Base-by-base conservation (phyloP, 2,888 invertebrate genomes). In the Macrophya alboannulata region DNA sequence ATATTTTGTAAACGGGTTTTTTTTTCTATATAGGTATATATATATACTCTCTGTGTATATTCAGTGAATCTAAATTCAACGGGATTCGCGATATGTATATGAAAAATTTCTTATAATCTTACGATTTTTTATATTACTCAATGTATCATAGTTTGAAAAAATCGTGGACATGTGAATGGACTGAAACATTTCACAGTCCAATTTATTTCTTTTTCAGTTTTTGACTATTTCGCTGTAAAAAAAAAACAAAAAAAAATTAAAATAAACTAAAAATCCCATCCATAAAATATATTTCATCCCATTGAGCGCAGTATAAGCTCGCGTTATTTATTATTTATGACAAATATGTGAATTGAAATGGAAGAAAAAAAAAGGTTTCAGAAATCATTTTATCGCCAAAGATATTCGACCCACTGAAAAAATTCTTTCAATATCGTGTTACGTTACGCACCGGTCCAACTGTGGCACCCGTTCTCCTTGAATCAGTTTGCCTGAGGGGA, bases 381-480 rank as follows among this genome's bases (percentile, higher is more conserved):
- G 74, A 21, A 74, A 74, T 17, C 31, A 15, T 37, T 21, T 17
- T n/a, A 25, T 48, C 25, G 62, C 21, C 37, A n/a, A 62, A 43
- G 37, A 21, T 17, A 59, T 21, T 37, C 81, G 79, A 62, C 81
- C 81, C 81, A 81, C 59, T 81, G 81, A 17, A 37, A 25, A 81
- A 81, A 81, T 81, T 81, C 62, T 62, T 62, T 77, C 15, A 25
- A 55, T 77, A 55, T 55, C 40, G 71, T 25, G 15, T 37, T 37
- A 68, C 15, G 68, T 68, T 68, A 68, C 68, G 68, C 31, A 68
- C 37, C 6, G 68, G 10, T 17, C 17, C 31, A 37, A 15, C 37
- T 15, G 48, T 48, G 40, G 62, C 40, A 81, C 81, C 43, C n/a
- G 81, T 81, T 81, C 62, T 81, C 81, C 81, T 81, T 81, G 81